Conservation (phyloP, 2,888 invertebrate species). For the Dioctria linearis region DNA sequence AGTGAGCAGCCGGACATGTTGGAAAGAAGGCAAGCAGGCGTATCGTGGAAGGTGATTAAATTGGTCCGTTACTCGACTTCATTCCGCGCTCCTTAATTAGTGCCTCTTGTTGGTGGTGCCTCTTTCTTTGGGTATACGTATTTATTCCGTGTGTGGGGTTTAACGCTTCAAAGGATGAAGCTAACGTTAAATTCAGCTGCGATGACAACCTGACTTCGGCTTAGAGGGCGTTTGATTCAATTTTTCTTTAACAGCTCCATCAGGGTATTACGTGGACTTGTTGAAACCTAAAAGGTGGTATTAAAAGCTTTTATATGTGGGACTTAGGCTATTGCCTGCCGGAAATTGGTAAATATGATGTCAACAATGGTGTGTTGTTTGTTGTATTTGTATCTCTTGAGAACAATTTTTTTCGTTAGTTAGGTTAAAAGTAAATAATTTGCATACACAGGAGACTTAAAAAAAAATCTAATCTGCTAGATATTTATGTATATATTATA, state of each 20-base stretch:
- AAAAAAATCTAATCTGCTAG: too few relatives aligned
- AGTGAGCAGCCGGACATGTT: conserved; percentile 39
- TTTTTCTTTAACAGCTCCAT: conserved; percentile 46
- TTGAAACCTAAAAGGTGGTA: conserved; percentile 39
- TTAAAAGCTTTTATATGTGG: conserved; percentile 33
- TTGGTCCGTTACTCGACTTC: conserved; percentile 52
- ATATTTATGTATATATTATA: too few relatives aligned
- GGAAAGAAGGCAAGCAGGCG: conserved; percentile 38
- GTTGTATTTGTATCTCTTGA: too few relatives aligned
- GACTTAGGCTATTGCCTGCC: too few relatives aligned
- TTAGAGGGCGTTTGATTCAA: conserved; percentile 50
- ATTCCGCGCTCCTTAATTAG: conserved; percentile 52
- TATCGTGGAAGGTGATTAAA: conserved; percentile 51
- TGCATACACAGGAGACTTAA: too few relatives aligned
- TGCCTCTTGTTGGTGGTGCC: conserved; percentile 39
- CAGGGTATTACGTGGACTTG: conserved; percentile 42
- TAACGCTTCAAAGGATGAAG: conserved; percentile 5
- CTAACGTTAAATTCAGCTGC: conserved; percentile 13
- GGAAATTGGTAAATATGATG: too few relatives aligned
- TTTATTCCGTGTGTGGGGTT: neutral
- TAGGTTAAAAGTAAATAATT: too few relatives aligned
- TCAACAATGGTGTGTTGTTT: too few relatives aligned
- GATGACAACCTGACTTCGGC: conserved; percentile 48
- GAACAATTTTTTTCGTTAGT: too few relatives aligned
- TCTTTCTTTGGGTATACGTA: conserved; percentile 42